Evolutionary conservation across 2,113 vertebrate genomes (phyloP), one percentile per base, ranked within the genome.

Genomic region (Dissostichus mawsoni): DNA sequence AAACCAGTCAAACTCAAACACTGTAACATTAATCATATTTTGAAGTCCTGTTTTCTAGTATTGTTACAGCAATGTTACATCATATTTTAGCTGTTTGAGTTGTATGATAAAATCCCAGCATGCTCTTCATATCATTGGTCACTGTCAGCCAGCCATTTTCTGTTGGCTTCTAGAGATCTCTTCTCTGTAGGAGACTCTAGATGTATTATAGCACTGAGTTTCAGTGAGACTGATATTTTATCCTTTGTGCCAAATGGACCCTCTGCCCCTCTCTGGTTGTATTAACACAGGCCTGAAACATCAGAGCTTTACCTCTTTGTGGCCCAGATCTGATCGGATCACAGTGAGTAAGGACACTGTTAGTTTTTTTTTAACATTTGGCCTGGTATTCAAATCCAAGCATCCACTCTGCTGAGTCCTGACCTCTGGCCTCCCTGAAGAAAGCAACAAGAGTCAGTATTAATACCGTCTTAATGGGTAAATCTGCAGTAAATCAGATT

Each of bases 261-360:
- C 71, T 80, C 59, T 67, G 57, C 29, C 57, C 55, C 63, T 69
- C 66, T 48, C 64, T 20, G 44, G 66, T 80, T 85, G 62, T 55
- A 65, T 81, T 87, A 66, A 86, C 59, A 80, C 73, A 71, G 55
- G 59, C 78, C 63, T 61, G 65, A 70, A 82, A 56, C 65, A 70
- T 75, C 61, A 25, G 76, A 81, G 83, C 71, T 89, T 82, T 82
- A 77, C 75, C 64, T 80, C 61, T 67, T 71, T 82, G 78, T 82
- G 83, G 73, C 71, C 66, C 84, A 76, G 78, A 81, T 86, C 76
- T 69, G 81, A 87, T 80, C 76, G 57, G 63, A n/a, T 50, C 59
- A 68, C 63, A 66, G 48, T 18, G 47, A 25, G 2, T 9, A 18
- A 25, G 44, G 48, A 53, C 58, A 61, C 53, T 25, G 53, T 12